These are phyloP conservation scores for Euclidia mi DNA, from an alignment of 2,888 invertebrate species.

Conservation along the genomic window DNA sequence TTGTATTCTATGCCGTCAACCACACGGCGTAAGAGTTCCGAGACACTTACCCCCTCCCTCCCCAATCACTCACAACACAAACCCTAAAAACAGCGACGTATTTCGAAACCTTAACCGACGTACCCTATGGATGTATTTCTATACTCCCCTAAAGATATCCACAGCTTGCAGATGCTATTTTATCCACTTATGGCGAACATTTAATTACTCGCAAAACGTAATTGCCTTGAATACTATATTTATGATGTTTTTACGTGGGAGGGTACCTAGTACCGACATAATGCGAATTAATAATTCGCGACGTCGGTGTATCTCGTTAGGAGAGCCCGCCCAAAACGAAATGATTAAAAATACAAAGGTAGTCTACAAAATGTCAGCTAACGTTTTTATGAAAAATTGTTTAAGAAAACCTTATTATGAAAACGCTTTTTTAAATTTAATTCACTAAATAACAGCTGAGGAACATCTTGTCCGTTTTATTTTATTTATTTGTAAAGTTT, in stretches of 20 bases:
- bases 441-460: constrained; percentile 32
- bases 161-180: neutral
- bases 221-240: constrained; percentile 20
- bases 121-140: too few species aligned
- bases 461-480: constrained; percentile 17
- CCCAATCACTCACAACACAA: too few species aligned
- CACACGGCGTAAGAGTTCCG: too few species aligned
- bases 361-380: constrained; percentile 50
- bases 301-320: constrained; percentile 38
- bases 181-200: constrained; percentile 2
- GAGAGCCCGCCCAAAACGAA: constrained; percentile 45
- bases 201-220: constrained; percentile 23
- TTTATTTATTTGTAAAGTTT: constrained; percentile 13
- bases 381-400: constrained; percentile 50
- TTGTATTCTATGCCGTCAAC: too few species aligned
- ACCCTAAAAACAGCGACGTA: too few species aligned
- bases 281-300: constrained; percentile 23
- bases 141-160: neutral
- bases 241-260: constrained; percentile 26
- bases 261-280: constrained; percentile 26
- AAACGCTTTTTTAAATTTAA: constrained; percentile 46
- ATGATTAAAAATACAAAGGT: constrained; percentile 54
- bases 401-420: constrained; percentile 52
- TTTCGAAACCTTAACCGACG: too few species aligned
- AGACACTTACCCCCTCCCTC: too few species aligned